Evolutionary conservation across 1,140 invertebrate species (phyloP), one percentile per base, ranked within the genome.

Genomic region (Globodera rostochiensis): DNA sequence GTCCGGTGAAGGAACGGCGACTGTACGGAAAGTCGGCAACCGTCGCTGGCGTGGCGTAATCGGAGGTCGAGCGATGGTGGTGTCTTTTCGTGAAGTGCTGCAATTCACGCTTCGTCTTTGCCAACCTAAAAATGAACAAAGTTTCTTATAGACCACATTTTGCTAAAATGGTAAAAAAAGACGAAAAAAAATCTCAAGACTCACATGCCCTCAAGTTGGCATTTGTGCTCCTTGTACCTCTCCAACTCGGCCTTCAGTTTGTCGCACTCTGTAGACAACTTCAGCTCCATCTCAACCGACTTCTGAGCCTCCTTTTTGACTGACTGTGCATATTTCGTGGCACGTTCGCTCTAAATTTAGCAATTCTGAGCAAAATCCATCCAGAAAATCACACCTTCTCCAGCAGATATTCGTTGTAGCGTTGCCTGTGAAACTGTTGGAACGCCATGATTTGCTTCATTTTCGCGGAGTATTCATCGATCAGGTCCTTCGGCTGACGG

Each of bases 391-490:
- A 47, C 36, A 74, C 73, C 50, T 60, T 76, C 13, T 76, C 74
- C 57, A 36, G 47, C 57, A 76, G 15, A 76, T 76, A 46, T n/a
- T 76, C 66, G 66, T 45, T 45, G n/a, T 45, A 21, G 19, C 74
- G 74, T 6, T 76, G 47, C 36, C 50, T 25, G 46, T 76, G 74
- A 7, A 49, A 36, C 57, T 76, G 57, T 21, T 76, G 74, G 46
- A 76, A 76, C 3, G 57, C 50, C 4, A 76, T 45, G 13, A 46
- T 21, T 3, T 57, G 57, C 46, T 76, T 76, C 49, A 76, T 6
- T n/a, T 76, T 76, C 36, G 36, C 4, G 15, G 47, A 5, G 50
- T 19, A 57, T 57, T 76, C 74, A 6, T 64, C 46, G n/a, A 76
- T 11, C 57, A 76, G n/a, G 19, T 76, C 74, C 36, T 57, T 76